Percentiles rank a stretch among this genome's conserved stretches.
phyloP scores from a whole-genome alignment of 2,797 vertebrate species.

The Percopsis omiscomaycus region DNA sequence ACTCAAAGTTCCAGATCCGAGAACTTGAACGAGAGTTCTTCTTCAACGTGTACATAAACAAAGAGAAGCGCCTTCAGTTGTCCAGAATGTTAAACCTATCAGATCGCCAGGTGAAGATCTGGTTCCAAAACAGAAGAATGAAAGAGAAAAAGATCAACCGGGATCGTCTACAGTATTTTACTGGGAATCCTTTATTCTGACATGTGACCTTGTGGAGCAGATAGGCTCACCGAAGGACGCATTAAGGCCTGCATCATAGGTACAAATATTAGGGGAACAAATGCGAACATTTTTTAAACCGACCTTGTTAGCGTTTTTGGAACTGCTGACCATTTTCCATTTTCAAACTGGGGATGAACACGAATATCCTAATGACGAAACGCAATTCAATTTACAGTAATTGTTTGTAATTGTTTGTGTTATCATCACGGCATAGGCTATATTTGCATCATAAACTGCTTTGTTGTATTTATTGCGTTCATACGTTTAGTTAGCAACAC shows the following conservation, averaged over 20 bases:
- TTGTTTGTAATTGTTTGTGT: too few relatives aligned
- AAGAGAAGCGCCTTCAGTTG: slow-evolving; percentile 96
- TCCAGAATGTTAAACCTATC: slow-evolving; percentile 97
- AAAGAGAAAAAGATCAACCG: slow-evolving; percentile 99
- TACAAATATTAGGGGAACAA: slow-evolving; percentile 3
- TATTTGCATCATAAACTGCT: too few relatives aligned
- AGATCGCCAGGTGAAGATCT: slow-evolving; percentile 98
- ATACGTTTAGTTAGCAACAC: slow-evolving; percentile 13
- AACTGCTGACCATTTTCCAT: background rate
- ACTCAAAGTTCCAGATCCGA: slow-evolving; percentile 98
- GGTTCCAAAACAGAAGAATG: slow-evolving; percentile 99
- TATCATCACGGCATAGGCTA: too few relatives aligned
- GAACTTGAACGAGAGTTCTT: slow-evolving; percentile 99
- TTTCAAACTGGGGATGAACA: background rate
- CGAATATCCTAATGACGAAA: too few relatives aligned
- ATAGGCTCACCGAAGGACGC: slow-evolving; percentile 14
- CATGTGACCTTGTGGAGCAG: slow-evolving; percentile 19
- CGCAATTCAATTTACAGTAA: too few relatives aligned
- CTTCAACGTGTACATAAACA: slow-evolving; percentile 99
- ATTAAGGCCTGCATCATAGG: background rate
- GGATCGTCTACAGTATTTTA: slow-evolving; percentile 97
- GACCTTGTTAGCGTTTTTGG: background rate
- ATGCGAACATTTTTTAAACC: too few relatives aligned
- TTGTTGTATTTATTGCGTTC: too few relatives aligned
- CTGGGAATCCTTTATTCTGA: slow-evolving; percentile 97